Evolutionary conservation across 2,888 invertebrate genomes (phyloP), one percentile per base, ranked within the genome.

Genomic region (Prenolepis imparis): DNA sequence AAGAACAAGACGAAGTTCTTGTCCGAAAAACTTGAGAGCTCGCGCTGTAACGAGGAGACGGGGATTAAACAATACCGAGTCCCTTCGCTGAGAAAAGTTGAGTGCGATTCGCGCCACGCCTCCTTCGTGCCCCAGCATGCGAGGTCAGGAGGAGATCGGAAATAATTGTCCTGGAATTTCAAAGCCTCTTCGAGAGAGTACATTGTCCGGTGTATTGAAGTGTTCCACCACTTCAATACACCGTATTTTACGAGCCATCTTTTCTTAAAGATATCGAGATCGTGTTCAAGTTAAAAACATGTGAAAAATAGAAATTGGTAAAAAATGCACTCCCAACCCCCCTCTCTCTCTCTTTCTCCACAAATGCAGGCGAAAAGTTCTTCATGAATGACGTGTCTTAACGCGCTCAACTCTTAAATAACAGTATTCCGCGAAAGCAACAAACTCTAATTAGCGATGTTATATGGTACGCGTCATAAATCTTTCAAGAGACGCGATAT

Each of bases 31-130:
- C 88, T 91, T 91, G 85, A 89, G 85, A 88, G 87, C 87, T 88
- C 63, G 84, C 32, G 70, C 77, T 86, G 83, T 88, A 89, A 90
- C 90, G 89, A 90, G 89, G 88, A 87, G 88, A 90, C 88, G 87
- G 88, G 86, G 87, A 90, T 91, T 89, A 89, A 91, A 92, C 91
- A 90, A 91, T 91, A 89, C 87, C 78, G 36, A 73, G 77, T 83
- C 70, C 77, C 68, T 68, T 68, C 44, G 32, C 57, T n/a, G 44
- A 32, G 78, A 70, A 70, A 82, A 67, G 75, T 80, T 80, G 48
- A 75, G 32, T 32, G 80, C 82, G 82, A 82, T n/a, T 82, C 52
- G 55, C 82, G 41, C 64, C 82, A 36, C 39, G 70, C 44, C 59
- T 36, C 18, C 24, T 52, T 28, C 59, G 18, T 59, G 67, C 39